Conservation (phyloP, 92 coral and sea anemone species). For the Palythoa heliodiscus region DNA sequence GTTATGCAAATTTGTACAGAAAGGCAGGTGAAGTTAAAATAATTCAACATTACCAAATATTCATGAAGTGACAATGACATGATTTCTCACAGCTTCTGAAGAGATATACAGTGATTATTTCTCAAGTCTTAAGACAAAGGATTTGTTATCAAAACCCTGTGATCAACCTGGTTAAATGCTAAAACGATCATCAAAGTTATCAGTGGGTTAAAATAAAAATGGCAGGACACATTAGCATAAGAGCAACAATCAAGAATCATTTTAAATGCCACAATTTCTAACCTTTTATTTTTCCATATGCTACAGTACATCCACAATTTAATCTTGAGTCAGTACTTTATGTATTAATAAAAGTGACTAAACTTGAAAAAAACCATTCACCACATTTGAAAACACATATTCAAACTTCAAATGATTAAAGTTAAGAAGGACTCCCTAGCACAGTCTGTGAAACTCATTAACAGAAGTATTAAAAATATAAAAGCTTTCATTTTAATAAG, state of each 20-base stretch:
- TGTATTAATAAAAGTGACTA: not conserved
- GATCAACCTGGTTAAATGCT: not conserved
- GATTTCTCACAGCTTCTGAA: not conserved
- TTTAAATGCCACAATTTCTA: not conserved
- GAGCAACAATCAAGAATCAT: not conserved
- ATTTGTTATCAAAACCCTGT: not conserved
- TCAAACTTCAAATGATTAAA: not conserved
- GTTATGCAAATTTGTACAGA: not conserved
- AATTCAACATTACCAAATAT: slow-evolving; percentile 1
- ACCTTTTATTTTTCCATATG: not conserved
- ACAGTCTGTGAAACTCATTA: not conserved
- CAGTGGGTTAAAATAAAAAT: not conserved
- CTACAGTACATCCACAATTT: not conserved
- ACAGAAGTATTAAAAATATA: not conserved
- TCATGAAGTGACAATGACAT: slow-evolving; percentile 26
- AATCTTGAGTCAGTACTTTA: not conserved
- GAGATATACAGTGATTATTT: not conserved
- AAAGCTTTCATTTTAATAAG: not conserved
- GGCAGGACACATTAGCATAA: not conserved
- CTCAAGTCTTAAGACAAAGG: not conserved
- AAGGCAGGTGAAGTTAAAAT: not conserved
- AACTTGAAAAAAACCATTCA: not conserved
- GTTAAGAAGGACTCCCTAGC: not conserved
- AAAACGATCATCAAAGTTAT: not conserved
- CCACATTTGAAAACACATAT: not conserved